Conservation (phyloP, 2,888 invertebrate species). For the Dryobotodes eremita region DNA sequence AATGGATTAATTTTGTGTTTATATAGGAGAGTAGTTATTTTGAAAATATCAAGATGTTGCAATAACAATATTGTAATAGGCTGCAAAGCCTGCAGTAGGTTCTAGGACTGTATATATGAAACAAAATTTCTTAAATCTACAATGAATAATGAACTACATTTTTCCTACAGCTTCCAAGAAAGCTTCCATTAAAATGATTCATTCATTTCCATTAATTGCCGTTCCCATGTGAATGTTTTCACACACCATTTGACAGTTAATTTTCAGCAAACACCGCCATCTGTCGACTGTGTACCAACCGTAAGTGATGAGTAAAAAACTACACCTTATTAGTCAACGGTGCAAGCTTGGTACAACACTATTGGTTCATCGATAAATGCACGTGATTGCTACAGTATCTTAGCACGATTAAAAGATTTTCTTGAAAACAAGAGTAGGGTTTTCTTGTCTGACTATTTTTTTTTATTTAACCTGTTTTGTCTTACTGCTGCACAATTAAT, state of each 20-base stretch:
- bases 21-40: not conserved
- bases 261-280: conserved; percentile 83
- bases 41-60: not conserved
- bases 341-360: conserved; percentile 44
- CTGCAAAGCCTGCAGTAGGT: not conserved
- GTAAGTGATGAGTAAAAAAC: conserved; percentile 80
- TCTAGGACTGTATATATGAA: not conserved
- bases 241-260: conserved; percentile 81
- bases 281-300: conserved; percentile 75
- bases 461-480: too few species aligned
- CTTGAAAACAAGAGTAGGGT: not conserved
- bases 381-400: not conserved
- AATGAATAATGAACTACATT: conserved; percentile 10
- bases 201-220: conserved; percentile 54
- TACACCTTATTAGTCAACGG: conserved; percentile 79
- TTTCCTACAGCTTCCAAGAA: conserved; percentile 18
- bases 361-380: conserved; percentile 27
- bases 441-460: too few species aligned
- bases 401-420: not conserved
- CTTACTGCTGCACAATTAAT: too few species aligned
- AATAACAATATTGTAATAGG: not conserved
- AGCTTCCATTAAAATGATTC: conserved; percentile 40
- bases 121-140: not conserved
- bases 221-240: conserved; percentile 58
- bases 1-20: conserved; percentile 47